Percentiles rank a stretch among this genome's conserved stretches.
Conservation (phyloP, 2,888 invertebrate genomes). For the Mimachlamys varia region DNA sequence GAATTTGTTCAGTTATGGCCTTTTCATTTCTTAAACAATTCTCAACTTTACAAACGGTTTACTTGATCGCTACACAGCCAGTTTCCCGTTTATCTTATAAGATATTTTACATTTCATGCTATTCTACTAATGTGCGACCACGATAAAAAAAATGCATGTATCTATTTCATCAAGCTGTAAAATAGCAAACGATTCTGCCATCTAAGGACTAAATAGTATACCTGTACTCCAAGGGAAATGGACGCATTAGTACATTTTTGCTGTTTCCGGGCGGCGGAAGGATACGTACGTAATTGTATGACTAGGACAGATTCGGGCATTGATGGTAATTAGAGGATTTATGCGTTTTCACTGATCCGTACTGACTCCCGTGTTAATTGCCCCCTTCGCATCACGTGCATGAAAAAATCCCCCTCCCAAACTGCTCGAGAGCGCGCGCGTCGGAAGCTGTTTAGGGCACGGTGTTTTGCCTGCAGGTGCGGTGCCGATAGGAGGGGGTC, state of each 20-base stretch:
- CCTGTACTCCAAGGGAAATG: background rate
- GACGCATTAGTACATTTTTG: background rate
- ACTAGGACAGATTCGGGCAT: conserved; percentile 26
- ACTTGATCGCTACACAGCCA: no score
- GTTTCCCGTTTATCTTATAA: no score
- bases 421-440: conserved; percentile 21
- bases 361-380: conserved; percentile 17
- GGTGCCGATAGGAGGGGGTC: conserved; percentile 19
- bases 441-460: conserved; percentile 25
- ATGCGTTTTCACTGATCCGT: conserved; percentile 31
- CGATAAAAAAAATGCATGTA: background rate
- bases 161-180: conserved; percentile 9
- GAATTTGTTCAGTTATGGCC: no score
- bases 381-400: conserved; percentile 33
- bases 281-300: conserved; percentile 3
- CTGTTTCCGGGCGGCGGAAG: conserved; percentile 19
- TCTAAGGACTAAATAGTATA: background rate
- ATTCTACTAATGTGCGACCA: background rate
- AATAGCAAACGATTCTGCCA: background rate
- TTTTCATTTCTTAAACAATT: no score
- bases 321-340: conserved; percentile 1
- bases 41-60: background rate
- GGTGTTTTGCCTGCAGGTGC: conserved; percentile 28
- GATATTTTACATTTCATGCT: background rate
- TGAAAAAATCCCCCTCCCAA: background rate